These are phyloP conservation scores for Sebastes matsubarae DNA, from an alignment of 2,797 vertebrate genomes.

Conservation along the genomic window DNA sequence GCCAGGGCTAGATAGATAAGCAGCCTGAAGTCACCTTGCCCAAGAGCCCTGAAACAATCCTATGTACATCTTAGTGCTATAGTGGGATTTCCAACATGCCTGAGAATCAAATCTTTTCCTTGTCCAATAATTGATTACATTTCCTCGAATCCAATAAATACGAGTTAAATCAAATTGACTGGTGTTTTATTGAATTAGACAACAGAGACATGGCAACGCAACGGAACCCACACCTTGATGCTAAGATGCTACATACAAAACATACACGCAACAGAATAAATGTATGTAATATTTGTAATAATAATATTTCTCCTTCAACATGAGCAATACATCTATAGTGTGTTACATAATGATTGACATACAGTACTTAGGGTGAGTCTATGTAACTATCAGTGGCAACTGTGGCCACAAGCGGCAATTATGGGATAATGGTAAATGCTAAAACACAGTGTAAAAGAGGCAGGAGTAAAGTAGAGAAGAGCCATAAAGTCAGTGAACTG, in stretches of 20 bases:
- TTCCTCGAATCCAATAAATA: constrained; percentile 32
- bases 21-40: not conserved
- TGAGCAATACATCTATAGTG: not conserved
- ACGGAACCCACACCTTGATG: not conserved
- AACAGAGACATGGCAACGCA: not conserved
- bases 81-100: not conserved
- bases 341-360: too few species aligned
- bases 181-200: not conserved
- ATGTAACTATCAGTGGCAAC: too few species aligned
- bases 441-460: too few species aligned
- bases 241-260: not conserved
- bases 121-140: not conserved
- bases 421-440: too few species aligned
- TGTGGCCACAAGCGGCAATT: too few species aligned
- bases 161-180: not conserved
- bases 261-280: not conserved
- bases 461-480: too few species aligned
- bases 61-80: not conserved
- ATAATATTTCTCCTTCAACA: not conserved
- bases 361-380: too few species aligned
- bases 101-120: not conserved
- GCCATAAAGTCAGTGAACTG: too few species aligned
- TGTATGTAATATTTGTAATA: not conserved
- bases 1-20: constrained; percentile 51
- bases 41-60: not conserved